Percentiles rank a stretch among this genome's conserved stretches.
Evolutionary conservation across 2,797 vertebrate species (phyloP).

Genomic region (Antennarius maculatus): DNA sequence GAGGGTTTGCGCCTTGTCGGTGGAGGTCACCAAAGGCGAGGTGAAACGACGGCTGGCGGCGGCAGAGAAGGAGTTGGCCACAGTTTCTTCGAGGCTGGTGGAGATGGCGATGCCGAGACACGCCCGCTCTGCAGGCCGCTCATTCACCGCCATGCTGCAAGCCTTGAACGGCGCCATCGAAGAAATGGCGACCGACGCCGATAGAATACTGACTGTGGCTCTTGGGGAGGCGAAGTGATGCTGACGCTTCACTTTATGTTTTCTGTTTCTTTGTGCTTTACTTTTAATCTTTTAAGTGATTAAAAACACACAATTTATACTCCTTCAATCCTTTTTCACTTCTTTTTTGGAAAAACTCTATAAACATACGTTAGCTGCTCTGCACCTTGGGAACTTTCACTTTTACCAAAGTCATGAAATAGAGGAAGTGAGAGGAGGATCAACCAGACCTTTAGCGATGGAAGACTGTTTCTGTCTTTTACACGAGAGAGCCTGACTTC

Average conservation of each 20-base stretch:
- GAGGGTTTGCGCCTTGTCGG: slow-evolving; percentile 68
- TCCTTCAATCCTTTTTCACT: background rate
- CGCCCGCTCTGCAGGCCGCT: slow-evolving; percentile 69
- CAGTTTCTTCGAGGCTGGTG: slow-evolving; percentile 59
- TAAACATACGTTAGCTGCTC: background rate
- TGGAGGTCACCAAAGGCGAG: slow-evolving; percentile 73
- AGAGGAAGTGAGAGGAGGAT: slow-evolving; percentile 46
- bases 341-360: background rate
- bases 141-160: slow-evolving; percentile 77
- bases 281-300: background rate
- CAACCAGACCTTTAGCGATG: no score
- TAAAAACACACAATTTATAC: background rate
- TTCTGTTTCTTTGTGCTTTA: slow-evolving; percentile 25
- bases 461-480: rapidly evolving
- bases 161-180: slow-evolving; percentile 75
- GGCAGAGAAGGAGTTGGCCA: slow-evolving; percentile 69
- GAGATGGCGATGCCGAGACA: slow-evolving; percentile 77
- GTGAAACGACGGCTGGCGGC: slow-evolving; percentile 71
- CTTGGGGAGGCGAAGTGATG: slow-evolving; percentile 48
- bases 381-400: slow-evolving; percentile 1
- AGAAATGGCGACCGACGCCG: slow-evolving; percentile 78
- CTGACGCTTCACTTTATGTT: background rate
- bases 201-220: slow-evolving; percentile 64
- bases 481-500: background rate
- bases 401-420: slow-evolving; percentile 13